These are phyloP conservation scores for Drosophila bunnanda DNA, from an alignment of 2,888 invertebrate species.

Conservation along the genomic window DNA sequence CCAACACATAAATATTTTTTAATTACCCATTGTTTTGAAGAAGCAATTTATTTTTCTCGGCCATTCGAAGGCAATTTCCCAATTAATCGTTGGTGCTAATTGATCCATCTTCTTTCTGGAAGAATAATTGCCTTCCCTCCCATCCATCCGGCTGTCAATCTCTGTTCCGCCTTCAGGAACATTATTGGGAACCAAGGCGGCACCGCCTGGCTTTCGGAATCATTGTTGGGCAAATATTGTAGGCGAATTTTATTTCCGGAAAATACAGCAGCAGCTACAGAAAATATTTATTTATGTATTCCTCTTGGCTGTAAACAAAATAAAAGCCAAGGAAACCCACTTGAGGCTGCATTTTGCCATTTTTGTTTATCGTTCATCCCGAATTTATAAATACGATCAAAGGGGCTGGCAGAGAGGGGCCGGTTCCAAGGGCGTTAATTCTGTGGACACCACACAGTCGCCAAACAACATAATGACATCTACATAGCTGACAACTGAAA, in stretches of 20 bases:
- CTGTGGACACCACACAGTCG: constrained; percentile 2
- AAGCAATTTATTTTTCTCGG: constrained; percentile 5
- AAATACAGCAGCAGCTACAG: constrained; percentile 21
- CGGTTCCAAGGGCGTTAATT: constrained; percentile 24
- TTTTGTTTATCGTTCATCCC: constrained; percentile 27
- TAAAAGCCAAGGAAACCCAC: constrained; percentile 35
- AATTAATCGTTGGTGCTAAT: constrained; percentile 29
- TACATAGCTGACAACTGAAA: constrained; percentile 9
- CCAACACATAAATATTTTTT: constrained; percentile 21
- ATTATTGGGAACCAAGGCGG: constrained; percentile 1
- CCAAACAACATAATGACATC: background rate
- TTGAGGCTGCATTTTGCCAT: constrained; percentile 31
- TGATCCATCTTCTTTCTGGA: constrained; percentile 16
- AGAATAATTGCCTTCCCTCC: constrained; percentile 9
- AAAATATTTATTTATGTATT: constrained; percentile 37
- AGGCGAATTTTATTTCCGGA: constrained; percentile 34
- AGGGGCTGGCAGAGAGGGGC: background rate
- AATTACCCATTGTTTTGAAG: constrained; percentile 21
- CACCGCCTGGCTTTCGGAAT: background rate
- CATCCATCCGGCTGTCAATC: constrained; percentile 4
- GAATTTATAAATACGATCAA: constrained; percentile 18
- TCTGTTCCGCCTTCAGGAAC: background rate
- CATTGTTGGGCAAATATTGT: constrained; percentile 14
- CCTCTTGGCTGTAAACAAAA: constrained; percentile 25
- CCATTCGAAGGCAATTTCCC: constrained; percentile 1